These are phyloP conservation scores for Paralichthys olivaceus DNA, from an alignment of 2,113 vertebrate genomes.

Conservation along the genomic window DNA sequence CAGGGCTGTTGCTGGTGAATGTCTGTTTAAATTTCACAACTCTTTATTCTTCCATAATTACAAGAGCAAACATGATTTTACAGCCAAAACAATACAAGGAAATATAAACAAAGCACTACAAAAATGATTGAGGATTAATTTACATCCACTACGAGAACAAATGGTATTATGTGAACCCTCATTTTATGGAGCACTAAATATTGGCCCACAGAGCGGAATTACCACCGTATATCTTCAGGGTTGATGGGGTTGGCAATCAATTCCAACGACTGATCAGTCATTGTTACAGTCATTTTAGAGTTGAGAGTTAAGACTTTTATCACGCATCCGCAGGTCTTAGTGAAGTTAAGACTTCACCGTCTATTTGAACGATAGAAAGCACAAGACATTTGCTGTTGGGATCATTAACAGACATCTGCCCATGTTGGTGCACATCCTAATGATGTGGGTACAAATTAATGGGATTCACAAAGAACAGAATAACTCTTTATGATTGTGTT, in stretches of 20 bases:
- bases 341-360: background rate
- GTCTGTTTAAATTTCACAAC: background rate
- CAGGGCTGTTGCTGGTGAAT: background rate
- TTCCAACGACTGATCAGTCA: constrained; percentile 1
- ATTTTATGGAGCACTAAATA: background rate
- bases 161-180: constrained; percentile 1
- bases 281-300: background rate
- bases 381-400: background rate
- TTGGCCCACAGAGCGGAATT: background rate
- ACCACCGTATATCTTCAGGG: background rate
- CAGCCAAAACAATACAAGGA: background rate
- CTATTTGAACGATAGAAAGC: constrained; percentile 1
- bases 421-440: background rate
- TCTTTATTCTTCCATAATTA: background rate
- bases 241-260: background rate
- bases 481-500: background rate
- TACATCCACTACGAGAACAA: background rate
- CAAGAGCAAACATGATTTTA: background rate
- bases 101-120: constrained; percentile 9
- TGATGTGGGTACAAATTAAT: background rate
- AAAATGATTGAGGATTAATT: background rate
- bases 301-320: constrained; percentile 10
- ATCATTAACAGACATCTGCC: constrained; percentile 38
- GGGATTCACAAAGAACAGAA: constrained; percentile 18
- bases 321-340: background rate